Evolutionary conservation across 2,888 invertebrate genomes (phyloP).

Genomic region (Limulus polyphemus): DNA sequence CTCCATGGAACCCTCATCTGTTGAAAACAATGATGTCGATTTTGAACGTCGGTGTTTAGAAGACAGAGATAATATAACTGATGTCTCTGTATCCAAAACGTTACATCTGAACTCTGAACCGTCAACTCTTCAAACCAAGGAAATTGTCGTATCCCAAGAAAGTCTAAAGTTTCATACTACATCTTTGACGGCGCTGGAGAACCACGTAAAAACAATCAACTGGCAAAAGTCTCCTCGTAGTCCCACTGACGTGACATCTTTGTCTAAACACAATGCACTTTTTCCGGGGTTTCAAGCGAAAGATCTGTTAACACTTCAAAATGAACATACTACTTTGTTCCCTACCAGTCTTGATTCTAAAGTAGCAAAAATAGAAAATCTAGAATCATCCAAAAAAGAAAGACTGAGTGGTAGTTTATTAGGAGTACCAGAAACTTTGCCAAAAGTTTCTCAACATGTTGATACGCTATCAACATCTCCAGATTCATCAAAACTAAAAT

Average conservation of each 20-base stretch:
- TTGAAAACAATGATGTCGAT: too few relatives aligned
- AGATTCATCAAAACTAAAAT: neutral
- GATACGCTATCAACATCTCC: neutral
- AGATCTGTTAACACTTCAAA: conserved; percentile 25
- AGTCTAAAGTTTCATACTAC: conserved; percentile 41
- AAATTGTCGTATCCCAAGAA: too few relatives aligned
- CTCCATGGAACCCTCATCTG: too few relatives aligned
- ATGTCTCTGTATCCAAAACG: too few relatives aligned
- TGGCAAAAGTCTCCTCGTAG: conserved; percentile 30
- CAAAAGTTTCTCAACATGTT: conserved; percentile 11
- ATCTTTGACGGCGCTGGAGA: conserved; percentile 63
- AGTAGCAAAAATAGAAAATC: too few relatives aligned
- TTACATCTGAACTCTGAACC: too few relatives aligned
- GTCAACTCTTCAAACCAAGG: too few relatives aligned
- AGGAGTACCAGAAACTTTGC: conserved; percentile 16
- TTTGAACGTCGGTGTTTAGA: too few relatives aligned
- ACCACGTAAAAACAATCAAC: conserved; percentile 61
- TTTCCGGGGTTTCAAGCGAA: conserved; percentile 16
- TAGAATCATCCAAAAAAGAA: neutral
- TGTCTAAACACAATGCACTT: neutral
- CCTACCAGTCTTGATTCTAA: conserved; percentile 12
- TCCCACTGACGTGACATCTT: neutral
- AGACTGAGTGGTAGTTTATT: conserved; percentile 24
- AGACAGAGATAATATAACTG: too few relatives aligned
- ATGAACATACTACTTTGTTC: conserved; percentile 25